Base-by-base conservation (phyloP, 2,113 vertebrate species). In the Cinclus cinclus region DNA sequence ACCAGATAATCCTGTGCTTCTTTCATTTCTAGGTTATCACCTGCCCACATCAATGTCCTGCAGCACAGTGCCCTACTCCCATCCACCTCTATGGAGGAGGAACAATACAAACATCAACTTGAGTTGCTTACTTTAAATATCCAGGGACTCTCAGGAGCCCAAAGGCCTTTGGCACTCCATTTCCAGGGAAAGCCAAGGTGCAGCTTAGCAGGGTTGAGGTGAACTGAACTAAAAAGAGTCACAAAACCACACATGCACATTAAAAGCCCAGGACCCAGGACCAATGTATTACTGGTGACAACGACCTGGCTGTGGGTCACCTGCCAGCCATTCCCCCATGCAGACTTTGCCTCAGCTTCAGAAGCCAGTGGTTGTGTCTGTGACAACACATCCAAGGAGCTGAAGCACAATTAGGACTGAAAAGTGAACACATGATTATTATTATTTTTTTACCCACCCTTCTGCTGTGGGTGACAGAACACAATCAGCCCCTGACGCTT, bases 401-500 rank as follows among this genome's bases (percentile, higher is more conserved):
- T 87, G 95, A 81, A 94, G 94, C 88, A 91, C 96, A 97, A 97
- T 96, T 96, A 97, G 97, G 97, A 96, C 97, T 96, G 96, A 95
- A 96, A 97, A 87, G 93, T 63, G 97, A 98, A 92, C 97, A 87
- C 85, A 88, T 73, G 80, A 97, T 97, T 97, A 96, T 97, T 97
- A 97, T 97, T 97, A 90, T 97, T 98, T 98, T 98, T 97, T 95
- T 44, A 62, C 80, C 71, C 94, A 91, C 95, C 94, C 90, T 96
- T 97, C 95, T 97, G 96, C 96, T 46, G 73, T 52, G 58, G 92
- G 96, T 93, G 96, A 98, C 97, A 97, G 97, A 97, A 95, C 85
- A 94, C 97, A 93, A 97, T 96, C 97, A 97, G 95, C 93, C 97
- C 97, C 96, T 96, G 96, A 93, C 77, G 96, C 97, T 97, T 94